Percentiles rank a stretch among this genome's conserved stretches.
phyloP scores from a whole-genome alignment of 2,113 vertebrate species.

The Trogon surrucura region DNA sequence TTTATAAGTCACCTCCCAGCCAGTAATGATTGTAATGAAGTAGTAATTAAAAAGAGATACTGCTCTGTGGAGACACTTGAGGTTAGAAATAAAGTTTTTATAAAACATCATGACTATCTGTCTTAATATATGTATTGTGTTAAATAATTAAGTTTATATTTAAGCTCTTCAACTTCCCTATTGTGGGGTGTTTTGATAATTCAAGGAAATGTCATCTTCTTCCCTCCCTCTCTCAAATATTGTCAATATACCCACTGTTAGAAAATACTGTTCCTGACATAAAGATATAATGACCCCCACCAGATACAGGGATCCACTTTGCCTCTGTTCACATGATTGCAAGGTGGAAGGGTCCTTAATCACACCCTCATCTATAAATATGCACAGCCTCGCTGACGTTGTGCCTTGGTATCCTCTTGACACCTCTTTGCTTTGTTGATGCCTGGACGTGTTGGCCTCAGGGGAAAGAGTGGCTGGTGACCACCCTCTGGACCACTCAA shows the following conservation, averaged over 20 bases:
- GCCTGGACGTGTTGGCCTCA: rapidly evolving
- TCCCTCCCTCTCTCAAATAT: not conserved
- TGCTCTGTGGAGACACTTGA: not conserved
- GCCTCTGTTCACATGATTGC: not conserved
- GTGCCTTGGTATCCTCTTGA: not conserved
- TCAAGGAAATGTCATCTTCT: not conserved
- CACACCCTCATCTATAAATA: not conserved
- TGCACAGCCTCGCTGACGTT: rapidly evolving
- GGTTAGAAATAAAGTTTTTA: not conserved
- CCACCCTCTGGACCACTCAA: rapidly evolving
- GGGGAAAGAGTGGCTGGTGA: not conserved
- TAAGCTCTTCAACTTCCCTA: not conserved
- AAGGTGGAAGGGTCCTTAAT: not conserved
- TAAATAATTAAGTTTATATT: not conserved
- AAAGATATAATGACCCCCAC: not conserved
- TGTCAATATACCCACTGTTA: not conserved
- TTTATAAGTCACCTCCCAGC: constrained; percentile 6
- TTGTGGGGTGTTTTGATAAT: not conserved
- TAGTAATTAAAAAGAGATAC: constrained; percentile 21
- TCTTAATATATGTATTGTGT: not conserved
- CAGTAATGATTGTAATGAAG: constrained; percentile 9
- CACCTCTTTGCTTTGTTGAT: rapidly evolving
- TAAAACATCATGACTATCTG: not conserved
- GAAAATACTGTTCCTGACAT: not conserved
- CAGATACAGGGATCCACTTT: not conserved